Conservation (phyloP, 2,797 vertebrate genomes). For the Momotus momota region DNA sequence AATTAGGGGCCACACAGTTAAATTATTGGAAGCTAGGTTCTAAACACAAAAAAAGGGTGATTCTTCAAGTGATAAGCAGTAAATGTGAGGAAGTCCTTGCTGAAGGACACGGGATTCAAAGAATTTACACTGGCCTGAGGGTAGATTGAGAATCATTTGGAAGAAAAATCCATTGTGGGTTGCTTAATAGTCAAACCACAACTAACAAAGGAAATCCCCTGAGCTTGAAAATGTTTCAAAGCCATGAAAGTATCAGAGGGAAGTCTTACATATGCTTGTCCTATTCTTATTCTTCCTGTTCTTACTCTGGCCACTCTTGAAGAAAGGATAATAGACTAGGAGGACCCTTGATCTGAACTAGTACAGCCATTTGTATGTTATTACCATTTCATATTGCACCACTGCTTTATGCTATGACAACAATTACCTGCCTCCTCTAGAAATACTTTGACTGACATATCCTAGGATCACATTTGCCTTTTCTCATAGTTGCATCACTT, state of each 20-base stretch:
- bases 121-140: neutral
- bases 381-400: neutral
- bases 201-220: conserved; percentile 45
- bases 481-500: conserved; percentile 34
- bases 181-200: conserved; percentile 31
- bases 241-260: conserved; percentile 24
- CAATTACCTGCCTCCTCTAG: conserved; percentile 1
- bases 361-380: neutral
- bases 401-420: neutral
- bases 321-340: neutral
- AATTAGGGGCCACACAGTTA: neutral
- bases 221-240: conserved; percentile 14
- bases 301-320: neutral
- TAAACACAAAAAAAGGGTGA: neutral
- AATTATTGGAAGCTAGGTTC: neutral
- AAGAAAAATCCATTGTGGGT: conserved; percentile 16
- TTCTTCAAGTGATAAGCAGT: neutral
- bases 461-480: conserved; percentile 10
- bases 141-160: neutral
- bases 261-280: conserved; percentile 30
- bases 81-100: neutral
- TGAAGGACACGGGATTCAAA: neutral
- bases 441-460: conserved; percentile 16
- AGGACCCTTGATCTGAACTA: neutral
- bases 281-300: conserved; percentile 66